Base-by-base conservation (phyloP, 2,888 invertebrate species). In the Diadegma fenestrale region DNA sequence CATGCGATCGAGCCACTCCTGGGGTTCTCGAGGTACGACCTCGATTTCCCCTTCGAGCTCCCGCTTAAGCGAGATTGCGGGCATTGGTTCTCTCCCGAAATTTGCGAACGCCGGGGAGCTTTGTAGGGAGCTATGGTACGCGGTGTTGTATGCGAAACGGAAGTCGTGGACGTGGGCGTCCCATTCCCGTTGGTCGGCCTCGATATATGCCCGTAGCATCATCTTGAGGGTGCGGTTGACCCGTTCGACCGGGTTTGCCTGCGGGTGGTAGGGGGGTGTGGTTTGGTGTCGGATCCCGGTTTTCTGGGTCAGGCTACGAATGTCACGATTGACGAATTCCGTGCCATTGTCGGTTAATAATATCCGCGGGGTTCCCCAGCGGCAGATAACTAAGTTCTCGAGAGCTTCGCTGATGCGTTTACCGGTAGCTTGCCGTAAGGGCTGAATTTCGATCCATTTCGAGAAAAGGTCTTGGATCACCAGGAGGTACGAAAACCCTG, bases 41-140 rank as follows among this genome's bases (percentile, higher is more conserved):
- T 51, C 63, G 2, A 41, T 14, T 3, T 54, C 66, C 22, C 71
- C 41, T 41, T 41, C 78, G 19, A 45, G 22, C 6, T 26, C 64
- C 19, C 72, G 64, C 30, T 26, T 19, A 30, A 71, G 37, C 4
- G 71, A 82, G 10, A 64, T 26, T 5, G 68, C 63, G 0, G 76
- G 22, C 1, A 3, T 2, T 2, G 86, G 88, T 14, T 84, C 41
- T n/a, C 88, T 4, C 0, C 88, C 87, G n/a, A 89, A 86, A 43
- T 88, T 89, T 0, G 87, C 58, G 22, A 86, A 88, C 0, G 87
- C 86, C 0, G 88, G 88, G 1, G 80, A 68, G 1, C 45, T 22
- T 5, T 83, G 83, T 2, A 82, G 80, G 0, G 85, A 85, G 5
- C 75, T 71, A 30, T 88, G 88, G 3, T 73, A 33, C 0, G 87